Percentiles rank a stretch among this genome's conserved stretches.
Conservation (phyloP, 2,888 invertebrate species). For the Odiellus spinosus region DNA sequence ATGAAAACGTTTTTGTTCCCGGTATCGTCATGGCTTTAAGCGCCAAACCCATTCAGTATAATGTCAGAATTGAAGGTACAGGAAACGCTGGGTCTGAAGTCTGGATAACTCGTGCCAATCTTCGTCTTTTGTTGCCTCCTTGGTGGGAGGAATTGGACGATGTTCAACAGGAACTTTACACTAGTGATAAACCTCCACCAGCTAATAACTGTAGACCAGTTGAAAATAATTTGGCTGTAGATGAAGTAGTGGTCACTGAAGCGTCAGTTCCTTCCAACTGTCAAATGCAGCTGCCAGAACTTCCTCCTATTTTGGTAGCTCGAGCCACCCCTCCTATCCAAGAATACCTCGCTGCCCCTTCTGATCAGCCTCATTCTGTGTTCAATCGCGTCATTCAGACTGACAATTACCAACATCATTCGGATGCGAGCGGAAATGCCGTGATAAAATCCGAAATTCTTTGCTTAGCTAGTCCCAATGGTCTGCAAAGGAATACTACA, state of each 20-base stretch:
- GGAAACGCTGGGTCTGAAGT: slow-evolving; percentile 16
- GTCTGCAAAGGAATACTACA: background rate
- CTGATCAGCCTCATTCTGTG: too few relatives aligned
- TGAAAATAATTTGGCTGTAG: too few relatives aligned
- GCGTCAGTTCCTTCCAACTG: background rate
- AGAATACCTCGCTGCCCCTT: too few relatives aligned
- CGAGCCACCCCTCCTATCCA: background rate
- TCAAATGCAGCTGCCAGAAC: background rate
- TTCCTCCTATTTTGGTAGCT: background rate
- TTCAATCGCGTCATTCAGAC: background rate
- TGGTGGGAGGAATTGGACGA: slow-evolving; percentile 86
- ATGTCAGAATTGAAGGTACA: slow-evolving; percentile 38
- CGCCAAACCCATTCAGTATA: slow-evolving; percentile 49
- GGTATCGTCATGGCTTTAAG: slow-evolving; percentile 58
- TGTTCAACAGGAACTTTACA: background rate
- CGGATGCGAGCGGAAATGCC: background rate
- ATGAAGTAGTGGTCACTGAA: background rate
- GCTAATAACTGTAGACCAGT: too few relatives aligned
- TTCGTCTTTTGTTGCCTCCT: slow-evolving; percentile 76
- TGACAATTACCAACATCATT: background rate
- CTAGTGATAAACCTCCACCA: background rate
- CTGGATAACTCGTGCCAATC: slow-evolving; percentile 74
- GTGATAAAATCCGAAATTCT: background rate
- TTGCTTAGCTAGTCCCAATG: background rate
- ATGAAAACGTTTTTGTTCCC: slow-evolving; percentile 59